phyloP scores from a whole-genome alignment of 2,888 invertebrate species.

The Melieria omissa region DNA sequence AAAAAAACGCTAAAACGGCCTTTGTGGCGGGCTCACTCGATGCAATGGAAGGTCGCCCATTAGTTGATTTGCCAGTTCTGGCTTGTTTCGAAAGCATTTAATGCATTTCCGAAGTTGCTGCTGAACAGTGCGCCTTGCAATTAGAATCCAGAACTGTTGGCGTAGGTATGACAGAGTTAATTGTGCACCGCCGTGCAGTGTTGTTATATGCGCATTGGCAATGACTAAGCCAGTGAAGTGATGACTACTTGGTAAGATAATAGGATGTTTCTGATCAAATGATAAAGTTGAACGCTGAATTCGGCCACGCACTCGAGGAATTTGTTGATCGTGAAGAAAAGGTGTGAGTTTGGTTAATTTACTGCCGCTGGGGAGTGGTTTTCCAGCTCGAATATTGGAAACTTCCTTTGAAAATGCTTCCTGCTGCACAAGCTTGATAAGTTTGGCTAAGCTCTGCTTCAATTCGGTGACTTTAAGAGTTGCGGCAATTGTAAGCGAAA shows the following conservation, averaged over 20 bases:
- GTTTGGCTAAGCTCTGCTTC: neutral
- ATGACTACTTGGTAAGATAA: conserved; percentile 21
- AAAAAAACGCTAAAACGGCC: too few relatives aligned
- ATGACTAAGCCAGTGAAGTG: conserved; percentile 23
- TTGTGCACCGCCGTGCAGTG: conserved; percentile 31
- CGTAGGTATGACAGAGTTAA: conserved; percentile 20
- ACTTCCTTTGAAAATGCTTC: conserved; percentile 5
- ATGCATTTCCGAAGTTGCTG: conserved; percentile 20
- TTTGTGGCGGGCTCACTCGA: conserved; percentile 25
- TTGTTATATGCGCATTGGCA: conserved; percentile 6
- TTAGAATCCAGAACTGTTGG: conserved; percentile 25
- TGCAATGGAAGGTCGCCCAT: conserved; percentile 35
- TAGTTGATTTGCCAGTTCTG: conserved; percentile 27
- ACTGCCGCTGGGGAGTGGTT: neutral
- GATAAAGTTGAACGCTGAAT: neutral
- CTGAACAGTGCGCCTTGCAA: conserved; percentile 12
- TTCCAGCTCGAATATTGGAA: neutral
- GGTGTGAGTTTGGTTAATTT: too few relatives aligned
- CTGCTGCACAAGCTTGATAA: neutral
- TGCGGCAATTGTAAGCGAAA: too few relatives aligned
- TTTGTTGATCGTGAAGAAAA: neutral
- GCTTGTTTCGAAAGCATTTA: conserved; percentile 35
- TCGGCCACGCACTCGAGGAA: too few relatives aligned
- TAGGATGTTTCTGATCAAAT: conserved; percentile 15
- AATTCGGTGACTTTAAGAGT: neutral